phyloP scores from a whole-genome alignment of 35 echinoderm and acorn worm genomes.

The Patiria miniata region DNA sequence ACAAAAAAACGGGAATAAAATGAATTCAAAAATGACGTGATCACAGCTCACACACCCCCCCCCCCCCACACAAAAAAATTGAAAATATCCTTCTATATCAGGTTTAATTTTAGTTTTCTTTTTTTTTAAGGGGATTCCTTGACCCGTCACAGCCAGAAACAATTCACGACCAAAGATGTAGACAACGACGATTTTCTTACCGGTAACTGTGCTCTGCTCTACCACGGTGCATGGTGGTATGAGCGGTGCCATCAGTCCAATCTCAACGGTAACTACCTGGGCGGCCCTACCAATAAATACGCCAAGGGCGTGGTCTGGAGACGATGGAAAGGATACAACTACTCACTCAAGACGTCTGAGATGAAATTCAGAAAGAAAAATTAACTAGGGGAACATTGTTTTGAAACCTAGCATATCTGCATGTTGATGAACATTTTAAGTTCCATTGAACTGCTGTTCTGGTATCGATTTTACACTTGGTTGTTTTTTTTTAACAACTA shows the following conservation, averaged over 20 bases:
- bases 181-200: neutral
- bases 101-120: too few species aligned
- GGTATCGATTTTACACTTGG: too few species aligned
- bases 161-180: constrained; percentile 22
- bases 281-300: constrained; percentile 8
- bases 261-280: constrained; percentile 53
- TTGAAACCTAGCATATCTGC: too few species aligned
- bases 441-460: too few species aligned
- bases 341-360: constrained; percentile 51
- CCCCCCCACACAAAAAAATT: too few species aligned
- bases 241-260: constrained; percentile 48
- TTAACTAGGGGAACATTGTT: neutral
- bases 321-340: constrained; percentile 43
- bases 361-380: constrained; percentile 56
- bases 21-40: too few species aligned
- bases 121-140: constrained; percentile 30
- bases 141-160: neutral
- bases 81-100: too few species aligned
- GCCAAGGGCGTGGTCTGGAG: constrained; percentile 32
- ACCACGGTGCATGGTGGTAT: constrained; percentile 73
- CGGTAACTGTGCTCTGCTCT: constrained; percentile 8
- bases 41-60: too few species aligned
- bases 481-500: too few species aligned
- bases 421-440: too few species aligned
- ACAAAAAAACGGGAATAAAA: too few species aligned